Percentiles rank a stretch among this genome's conserved stretches.
Conservation (phyloP, 1,140 invertebrate species). For the Anoplolepis gracilipes region DNA sequence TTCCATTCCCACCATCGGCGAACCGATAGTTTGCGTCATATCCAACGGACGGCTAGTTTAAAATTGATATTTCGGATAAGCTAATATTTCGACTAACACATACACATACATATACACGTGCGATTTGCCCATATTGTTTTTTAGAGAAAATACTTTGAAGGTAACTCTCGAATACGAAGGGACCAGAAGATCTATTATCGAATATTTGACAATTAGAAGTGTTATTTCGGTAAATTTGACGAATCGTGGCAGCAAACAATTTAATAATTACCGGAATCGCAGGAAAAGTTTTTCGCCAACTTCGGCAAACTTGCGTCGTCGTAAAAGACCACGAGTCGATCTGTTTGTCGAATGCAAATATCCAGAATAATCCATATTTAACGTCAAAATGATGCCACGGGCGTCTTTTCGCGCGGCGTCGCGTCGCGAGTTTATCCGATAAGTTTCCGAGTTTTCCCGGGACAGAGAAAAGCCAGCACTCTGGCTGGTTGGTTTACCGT, state of each 20-base stretch:
- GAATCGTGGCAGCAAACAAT: constrained; percentile 64
- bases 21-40: constrained; percentile 9
- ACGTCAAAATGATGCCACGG: constrained; percentile 80
- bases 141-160: not conserved
- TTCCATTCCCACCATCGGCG: not conserved
- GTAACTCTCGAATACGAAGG: not conserved
- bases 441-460: constrained; percentile 74
- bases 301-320: constrained; percentile 40
- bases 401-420: constrained; percentile 58
- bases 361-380: constrained; percentile 85
- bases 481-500: constrained; percentile 13
- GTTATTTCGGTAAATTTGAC: constrained; percentile 54
- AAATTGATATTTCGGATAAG: constrained; percentile 11
- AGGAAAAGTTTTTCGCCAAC: constrained; percentile 67
- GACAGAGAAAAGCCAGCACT: constrained; percentile 11
- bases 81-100: constrained; percentile 3
- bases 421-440: constrained; percentile 80
- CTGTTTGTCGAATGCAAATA: constrained; percentile 85
- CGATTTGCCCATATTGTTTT: not conserved
- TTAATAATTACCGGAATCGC: constrained; percentile 68
- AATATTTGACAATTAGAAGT: constrained; percentile 31
- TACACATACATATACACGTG: no score
- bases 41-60: constrained; percentile 10
- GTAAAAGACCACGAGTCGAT: constrained; percentile 68
- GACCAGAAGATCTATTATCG: not conserved